Base-by-base conservation (phyloP, 2,113 vertebrate species). In the Narcine bancroftii region DNA sequence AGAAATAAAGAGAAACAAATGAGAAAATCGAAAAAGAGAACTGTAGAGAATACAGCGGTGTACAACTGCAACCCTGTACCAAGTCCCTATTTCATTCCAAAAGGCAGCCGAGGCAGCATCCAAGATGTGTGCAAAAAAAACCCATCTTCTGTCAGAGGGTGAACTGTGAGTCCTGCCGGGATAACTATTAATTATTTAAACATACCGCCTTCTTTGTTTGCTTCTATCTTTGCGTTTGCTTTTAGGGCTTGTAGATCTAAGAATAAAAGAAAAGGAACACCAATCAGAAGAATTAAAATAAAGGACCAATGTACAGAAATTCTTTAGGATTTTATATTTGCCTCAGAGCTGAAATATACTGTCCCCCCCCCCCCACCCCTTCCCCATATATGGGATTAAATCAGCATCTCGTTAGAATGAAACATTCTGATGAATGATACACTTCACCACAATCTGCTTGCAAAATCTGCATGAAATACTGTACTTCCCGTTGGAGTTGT, bases 181-280 rank as follows among this genome's bases (percentile, higher is more conserved):
- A n/a, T 75, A 75, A 83, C 24, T 42, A 89, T 66, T 66, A 66
- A 91, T 11, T 5, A 69, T 6, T 47, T 91, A 39, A 91, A 91
- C 89, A 96, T 94, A 99, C 98, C 98, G 97, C 95, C 98, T 99
- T 93, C 96, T 97, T 92, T 97, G 97, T 96, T 98, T 99, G 96
- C 95, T 98, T 96, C 97, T 99, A 94, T 99, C 98, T 97, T 97
- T 99, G 94, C 98, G 96, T 97, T 98, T 99, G 96, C 95, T 98
- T 96, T 97, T 99, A 94, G 96, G 97, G 95, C 97, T 99, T 92
- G 96, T 96, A 66, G 98, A 98, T 95, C 98, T 99, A 95, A 3
- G 4, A 93, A 93, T 95, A 92, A 66, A 60, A 63, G 11, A n/a
- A 60, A 87, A 87, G 36, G 13, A 87, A 87, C 21, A 21, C 33